phyloP scores from a whole-genome alignment of 2,113 vertebrate species.

The Hoplias malabaricus region DNA sequence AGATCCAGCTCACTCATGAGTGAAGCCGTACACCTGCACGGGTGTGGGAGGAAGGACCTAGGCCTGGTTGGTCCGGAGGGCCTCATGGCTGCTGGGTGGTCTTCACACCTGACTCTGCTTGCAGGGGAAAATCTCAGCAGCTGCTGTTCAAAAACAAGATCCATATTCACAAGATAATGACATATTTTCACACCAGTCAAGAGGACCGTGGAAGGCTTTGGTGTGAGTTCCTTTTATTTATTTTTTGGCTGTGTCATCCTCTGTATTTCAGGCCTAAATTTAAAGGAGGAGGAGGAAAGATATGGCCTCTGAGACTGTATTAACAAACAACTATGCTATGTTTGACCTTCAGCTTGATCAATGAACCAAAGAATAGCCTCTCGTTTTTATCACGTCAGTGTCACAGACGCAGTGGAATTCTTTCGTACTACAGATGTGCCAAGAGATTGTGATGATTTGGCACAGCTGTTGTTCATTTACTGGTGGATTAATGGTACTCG shows the following conservation, averaged over 20 bases:
- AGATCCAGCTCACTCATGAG: conserved; percentile 55
- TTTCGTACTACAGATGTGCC: conserved; percentile 44
- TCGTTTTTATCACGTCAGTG: conserved; percentile 52
- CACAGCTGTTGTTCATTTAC: conserved; percentile 43
- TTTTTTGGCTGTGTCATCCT: conserved; percentile 41
- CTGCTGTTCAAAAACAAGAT: conserved; percentile 68
- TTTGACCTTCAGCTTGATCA: conserved; percentile 24
- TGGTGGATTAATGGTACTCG: not conserved
- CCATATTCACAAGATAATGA: conserved; percentile 72
- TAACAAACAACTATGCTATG: conserved; percentile 35
- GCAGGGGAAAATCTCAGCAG: conserved; percentile 66
- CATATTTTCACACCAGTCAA: conserved; percentile 67
- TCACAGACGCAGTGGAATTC: conserved; percentile 43
- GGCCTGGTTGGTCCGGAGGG: conserved; percentile 2
- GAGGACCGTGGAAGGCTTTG: conserved; percentile 42
- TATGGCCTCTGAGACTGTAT: conserved; percentile 46
- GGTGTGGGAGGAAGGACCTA: conserved; percentile 45
- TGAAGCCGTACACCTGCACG: conserved; percentile 55
- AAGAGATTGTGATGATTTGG: conserved; percentile 44
- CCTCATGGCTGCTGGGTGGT: conserved; percentile 73
- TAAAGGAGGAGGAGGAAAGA: conserved; percentile 52
- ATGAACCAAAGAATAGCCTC: conserved; percentile 58
- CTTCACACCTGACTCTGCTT: conserved; percentile 69
- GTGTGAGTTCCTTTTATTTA: too few relatives aligned
- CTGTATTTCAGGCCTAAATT: conserved; percentile 53